phyloP scores from a whole-genome alignment of 2,888 invertebrate genomes.

The Andrena dorsata region DNA sequence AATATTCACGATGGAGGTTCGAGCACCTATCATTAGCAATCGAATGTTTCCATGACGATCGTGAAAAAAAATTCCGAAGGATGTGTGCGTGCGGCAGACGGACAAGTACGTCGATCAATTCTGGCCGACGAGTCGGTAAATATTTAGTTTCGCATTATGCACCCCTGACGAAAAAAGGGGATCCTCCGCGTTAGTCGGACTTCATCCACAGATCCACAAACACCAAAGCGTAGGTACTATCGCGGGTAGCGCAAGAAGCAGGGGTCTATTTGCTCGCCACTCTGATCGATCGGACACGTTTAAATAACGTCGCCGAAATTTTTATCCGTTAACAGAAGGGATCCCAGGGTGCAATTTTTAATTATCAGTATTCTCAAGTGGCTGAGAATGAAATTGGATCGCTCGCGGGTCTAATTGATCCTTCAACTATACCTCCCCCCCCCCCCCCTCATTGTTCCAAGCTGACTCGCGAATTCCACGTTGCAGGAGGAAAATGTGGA shows the following conservation, averaged over 20 bases:
- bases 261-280: constrained; percentile 27
- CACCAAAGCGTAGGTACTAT: neutral
- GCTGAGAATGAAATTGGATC: neutral
- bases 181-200: constrained; percentile 23
- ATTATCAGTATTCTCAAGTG: neutral
- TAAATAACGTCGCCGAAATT: constrained; percentile 16
- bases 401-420: constrained; percentile 24
- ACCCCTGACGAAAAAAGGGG: constrained; percentile 43
- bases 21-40: too few species aligned
- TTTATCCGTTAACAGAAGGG: neutral
- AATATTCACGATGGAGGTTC: too few species aligned
- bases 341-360: neutral
- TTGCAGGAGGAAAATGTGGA: constrained; percentile 86
- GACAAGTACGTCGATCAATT: constrained; percentile 52
- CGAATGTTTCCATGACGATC: too few species aligned
- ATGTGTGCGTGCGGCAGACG: constrained; percentile 16
- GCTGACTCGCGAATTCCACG: constrained; percentile 20
- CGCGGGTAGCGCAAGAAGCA: neutral
- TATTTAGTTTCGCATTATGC: constrained; percentile 67
- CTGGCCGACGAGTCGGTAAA: constrained; percentile 52
- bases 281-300: constrained; percentile 22
- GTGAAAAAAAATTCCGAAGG: neutral
- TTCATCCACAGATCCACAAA: constrained; percentile 2
- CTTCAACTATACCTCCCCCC: constrained; percentile 38
- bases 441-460: neutral